These are phyloP conservation scores for Danionella dracula DNA, from an alignment of 2,797 vertebrate species.

Conservation along the genomic window DNA sequence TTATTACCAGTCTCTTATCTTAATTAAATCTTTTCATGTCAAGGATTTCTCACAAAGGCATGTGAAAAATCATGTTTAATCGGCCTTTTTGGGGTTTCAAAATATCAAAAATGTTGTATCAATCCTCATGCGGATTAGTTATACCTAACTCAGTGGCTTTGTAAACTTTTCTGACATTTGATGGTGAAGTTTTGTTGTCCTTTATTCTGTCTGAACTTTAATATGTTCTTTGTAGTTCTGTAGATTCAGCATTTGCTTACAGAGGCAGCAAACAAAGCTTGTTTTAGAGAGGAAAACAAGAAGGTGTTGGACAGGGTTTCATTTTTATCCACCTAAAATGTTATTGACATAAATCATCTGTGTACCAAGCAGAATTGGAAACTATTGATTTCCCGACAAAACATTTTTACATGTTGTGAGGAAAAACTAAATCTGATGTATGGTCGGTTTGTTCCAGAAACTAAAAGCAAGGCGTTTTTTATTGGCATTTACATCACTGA, in stretches of 20 bases:
- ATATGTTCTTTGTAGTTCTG: conserved; percentile 15
- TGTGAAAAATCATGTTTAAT: conserved; percentile 66
- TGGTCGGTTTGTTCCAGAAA: conserved; percentile 27
- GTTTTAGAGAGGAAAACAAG: neutral
- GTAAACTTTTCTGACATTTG: conserved; percentile 50
- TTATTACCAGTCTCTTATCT: conserved; percentile 72
- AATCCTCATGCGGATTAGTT: conserved; percentile 46
- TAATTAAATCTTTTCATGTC: conserved; percentile 81
- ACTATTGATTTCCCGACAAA: conserved; percentile 32
- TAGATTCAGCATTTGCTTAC: conserved; percentile 35
- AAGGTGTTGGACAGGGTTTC: conserved; percentile 38
- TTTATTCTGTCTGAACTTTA: conserved; percentile 28
- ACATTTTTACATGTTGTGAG: conserved; percentile 14
- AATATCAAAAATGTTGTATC: conserved; percentile 59
- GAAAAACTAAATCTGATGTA: conserved; percentile 25
- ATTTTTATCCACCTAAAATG: conserved; percentile 31
- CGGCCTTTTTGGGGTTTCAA: conserved; percentile 47
- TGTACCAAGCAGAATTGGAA: neutral
- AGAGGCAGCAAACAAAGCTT: conserved; percentile 32
- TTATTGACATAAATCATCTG: conserved; percentile 18
- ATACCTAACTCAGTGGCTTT: conserved; percentile 24
- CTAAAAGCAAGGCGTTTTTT: neutral
- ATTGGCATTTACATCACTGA: conserved; percentile 31
- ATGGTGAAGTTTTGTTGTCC: conserved; percentile 59
- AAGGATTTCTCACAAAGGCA: conserved; percentile 69